Base-by-base conservation (phyloP, 2,888 invertebrate species). In the Conus canariensis region DNA sequence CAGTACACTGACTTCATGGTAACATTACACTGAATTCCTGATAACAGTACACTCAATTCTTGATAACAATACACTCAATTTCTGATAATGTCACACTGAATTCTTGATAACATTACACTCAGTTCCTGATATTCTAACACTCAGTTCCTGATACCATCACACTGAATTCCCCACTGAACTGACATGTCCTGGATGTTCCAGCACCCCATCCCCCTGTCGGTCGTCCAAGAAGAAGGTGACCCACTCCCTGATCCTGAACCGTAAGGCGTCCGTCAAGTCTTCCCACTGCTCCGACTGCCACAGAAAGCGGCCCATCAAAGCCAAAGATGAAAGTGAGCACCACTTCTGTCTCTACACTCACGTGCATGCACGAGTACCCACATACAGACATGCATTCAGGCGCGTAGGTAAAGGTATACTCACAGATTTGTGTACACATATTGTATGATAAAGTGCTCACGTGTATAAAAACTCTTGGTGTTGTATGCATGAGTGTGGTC, bases 321-420 rank as follows among this genome's bases (percentile, higher is more conserved):
- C 95, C 6, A 93, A 94, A 74, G 96, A 96, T 92, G 96, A 96
- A 94, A 95, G 96, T 96, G 92, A 93, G 94, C 83, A 45, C 45
- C n/a, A 7, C 22, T 67, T 85, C 80, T 91, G 12, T 56, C 64
- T 64, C 64, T n/a, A 80, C 56, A 80, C 45, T 16, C 80, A 45
- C 14, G 45, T 45, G n/a, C n/a, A 74, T n/a, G 22, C n/a, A 74
- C n/a, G 74, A 8, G n/a, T 8, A 10, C 25, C 30, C 45, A 14
- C 80, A 45, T 56, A 80, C 30, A 12, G 10, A 80, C 45, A 30
- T 19, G 45, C 45, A 30, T 19, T 45, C 80, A 80, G 10, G 4
- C 80, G 45, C 30, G 6, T 19, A 25, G 16, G 6, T 10, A 30
- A 10, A 64, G 12, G 16, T 8, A 70, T 22, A 70, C 70, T 19